A percentile compares a stretch with the other conserved stretches of the same genome.
phyloP scores from a whole-genome alignment of 2,113 vertebrate genomes.

The Tyto alba region DNA sequence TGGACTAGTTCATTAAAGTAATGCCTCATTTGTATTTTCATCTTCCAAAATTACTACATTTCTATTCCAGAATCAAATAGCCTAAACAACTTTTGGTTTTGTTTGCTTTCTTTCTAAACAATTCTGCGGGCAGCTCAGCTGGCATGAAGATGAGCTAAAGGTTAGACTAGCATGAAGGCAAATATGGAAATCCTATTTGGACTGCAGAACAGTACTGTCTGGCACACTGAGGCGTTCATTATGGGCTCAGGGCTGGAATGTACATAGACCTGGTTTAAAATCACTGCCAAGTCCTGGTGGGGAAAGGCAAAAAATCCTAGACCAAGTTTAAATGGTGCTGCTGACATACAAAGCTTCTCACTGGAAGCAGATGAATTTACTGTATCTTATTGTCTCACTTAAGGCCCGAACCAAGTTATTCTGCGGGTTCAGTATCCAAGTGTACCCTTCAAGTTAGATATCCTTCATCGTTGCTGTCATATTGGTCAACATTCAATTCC shows the following conservation, averaged over 20 bases:
- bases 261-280: neutral
- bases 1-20: conserved; percentile 42
- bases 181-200: neutral
- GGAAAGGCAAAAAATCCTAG: neutral
- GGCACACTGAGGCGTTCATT: neutral
- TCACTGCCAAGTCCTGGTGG: neutral
- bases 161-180: neutral
- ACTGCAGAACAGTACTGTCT: neutral
- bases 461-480: neutral
- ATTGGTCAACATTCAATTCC: neutral
- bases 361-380: neutral
- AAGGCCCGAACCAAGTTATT: neutral
- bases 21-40: conserved; percentile 32
- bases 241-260: neutral
- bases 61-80: conserved; percentile 16
- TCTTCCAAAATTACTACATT: conserved; percentile 15
- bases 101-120: neutral
- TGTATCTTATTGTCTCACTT: neutral
- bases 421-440: rapidly evolving
- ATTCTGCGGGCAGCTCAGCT: neutral
- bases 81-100: neutral
- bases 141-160: neutral
- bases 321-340: neutral
- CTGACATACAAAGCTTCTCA: neutral
- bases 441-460: neutral